Percentiles rank a stretch among this genome's conserved stretches.
These are phyloP conservation scores for Cygnus atratus DNA, from an alignment of 2,113 vertebrate genomes.

Conservation along the genomic window DNA sequence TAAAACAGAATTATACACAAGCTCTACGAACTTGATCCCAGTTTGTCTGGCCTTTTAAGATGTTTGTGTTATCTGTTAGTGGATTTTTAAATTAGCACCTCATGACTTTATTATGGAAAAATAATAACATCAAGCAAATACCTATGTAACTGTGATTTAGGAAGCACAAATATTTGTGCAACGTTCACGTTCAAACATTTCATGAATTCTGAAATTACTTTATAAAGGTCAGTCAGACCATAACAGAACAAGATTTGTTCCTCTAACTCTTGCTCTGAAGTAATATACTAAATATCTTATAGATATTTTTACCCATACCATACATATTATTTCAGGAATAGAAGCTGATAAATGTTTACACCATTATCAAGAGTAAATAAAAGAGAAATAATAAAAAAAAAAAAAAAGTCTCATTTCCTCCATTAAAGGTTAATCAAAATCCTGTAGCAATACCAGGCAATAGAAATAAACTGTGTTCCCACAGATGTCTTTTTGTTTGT, in stretches of 20 bases:
- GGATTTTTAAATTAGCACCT: neutral
- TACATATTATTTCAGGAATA: neutral
- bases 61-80: neutral
- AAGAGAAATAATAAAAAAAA: neutral
- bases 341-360: neutral
- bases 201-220: neutral
- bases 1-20: neutral
- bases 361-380: neutral
- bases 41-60: neutral
- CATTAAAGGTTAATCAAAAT: neutral
- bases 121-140: neutral
- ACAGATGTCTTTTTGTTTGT: neutral
- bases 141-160: neutral
- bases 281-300: neutral
- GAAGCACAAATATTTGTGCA: constrained; percentile 8
- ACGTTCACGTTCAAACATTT: neutral
- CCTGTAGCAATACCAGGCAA: neutral
- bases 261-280: neutral
- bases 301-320: neutral
- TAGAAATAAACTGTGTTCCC: neutral
- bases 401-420: neutral
- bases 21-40: neutral
- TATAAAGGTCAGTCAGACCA: neutral
- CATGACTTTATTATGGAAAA: neutral
- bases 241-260: neutral